These are phyloP conservation scores for Syritta pipiens DNA, from an alignment of 2,888 invertebrate genomes.

Conservation along the genomic window DNA sequence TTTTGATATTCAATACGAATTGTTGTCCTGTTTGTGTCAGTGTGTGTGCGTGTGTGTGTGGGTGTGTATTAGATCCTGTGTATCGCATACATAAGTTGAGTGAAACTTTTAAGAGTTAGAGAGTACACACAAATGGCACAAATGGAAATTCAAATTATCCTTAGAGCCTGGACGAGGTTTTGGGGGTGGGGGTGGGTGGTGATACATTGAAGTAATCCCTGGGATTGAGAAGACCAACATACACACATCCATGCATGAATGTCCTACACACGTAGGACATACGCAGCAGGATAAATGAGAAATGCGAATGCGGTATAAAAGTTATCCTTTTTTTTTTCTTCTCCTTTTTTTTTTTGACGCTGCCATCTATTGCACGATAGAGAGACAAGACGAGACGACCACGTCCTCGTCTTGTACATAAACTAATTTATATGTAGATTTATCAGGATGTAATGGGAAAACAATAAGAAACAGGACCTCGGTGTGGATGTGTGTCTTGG, in stretches of 20 bases:
- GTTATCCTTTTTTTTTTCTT: constrained; percentile 51
- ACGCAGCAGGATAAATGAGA: constrained; percentile 54
- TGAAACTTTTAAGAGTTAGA: constrained; percentile 61
- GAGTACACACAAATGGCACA: constrained; percentile 58
- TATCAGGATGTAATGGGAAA: constrained; percentile 61
- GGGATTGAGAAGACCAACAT: constrained; percentile 49
- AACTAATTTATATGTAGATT: constrained; percentile 65
- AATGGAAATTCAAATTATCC: constrained; percentile 67
- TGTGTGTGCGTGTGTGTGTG: constrained; percentile 14
- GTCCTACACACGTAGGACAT: constrained; percentile 14
- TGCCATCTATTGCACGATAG: constrained; percentile 59
- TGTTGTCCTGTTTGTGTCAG: constrained; percentile 2
- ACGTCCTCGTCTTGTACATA: constrained; percentile 21
- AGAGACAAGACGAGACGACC: constrained; percentile 5
- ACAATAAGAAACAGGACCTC: constrained; percentile 40
- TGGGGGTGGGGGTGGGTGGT: constrained; percentile 1
- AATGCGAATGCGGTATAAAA: constrained; percentile 59
- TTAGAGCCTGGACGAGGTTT: constrained; percentile 16
- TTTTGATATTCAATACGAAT: constrained; percentile 67
- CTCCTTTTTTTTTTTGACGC: constrained; percentile 10
- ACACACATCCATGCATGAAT: too few species aligned
- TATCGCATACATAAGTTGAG: constrained; percentile 11
- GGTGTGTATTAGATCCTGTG: constrained; percentile 2
- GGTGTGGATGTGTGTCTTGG: background rate
- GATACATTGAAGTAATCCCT: constrained; percentile 64